Evolutionary conservation across 2,888 invertebrate genomes (phyloP).

Genomic region (Limnephilus rhombicus): DNA sequence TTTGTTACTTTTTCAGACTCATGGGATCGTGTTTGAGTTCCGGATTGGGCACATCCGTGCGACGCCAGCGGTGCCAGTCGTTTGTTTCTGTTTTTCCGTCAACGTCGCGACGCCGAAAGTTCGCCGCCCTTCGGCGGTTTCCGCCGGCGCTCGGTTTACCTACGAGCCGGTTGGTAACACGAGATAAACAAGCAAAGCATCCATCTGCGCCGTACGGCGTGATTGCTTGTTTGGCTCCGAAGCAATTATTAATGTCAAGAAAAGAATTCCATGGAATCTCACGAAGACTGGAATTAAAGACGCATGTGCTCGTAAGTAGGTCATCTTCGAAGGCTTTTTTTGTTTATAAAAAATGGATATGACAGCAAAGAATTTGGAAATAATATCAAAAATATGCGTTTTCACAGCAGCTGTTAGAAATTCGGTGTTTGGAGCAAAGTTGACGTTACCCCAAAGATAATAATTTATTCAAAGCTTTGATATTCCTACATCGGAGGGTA

Average conservation of each 20-base stretch:
- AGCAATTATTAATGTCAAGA: conserved; percentile 11
- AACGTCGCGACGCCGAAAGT: conserved; percentile 13
- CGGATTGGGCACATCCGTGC: conserved; percentile 3
- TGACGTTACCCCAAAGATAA: no score
- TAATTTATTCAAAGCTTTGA: no score
- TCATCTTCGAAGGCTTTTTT: background rate
- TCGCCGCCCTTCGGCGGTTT: background rate
- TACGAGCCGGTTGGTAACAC: background rate
- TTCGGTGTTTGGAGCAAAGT: no score
- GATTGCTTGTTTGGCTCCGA: background rate
- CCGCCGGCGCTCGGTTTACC: background rate
- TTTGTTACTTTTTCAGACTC: background rate
- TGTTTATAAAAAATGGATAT: background rate
- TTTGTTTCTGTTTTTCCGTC: conserved; percentile 7
- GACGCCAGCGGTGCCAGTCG: conserved; percentile 27
- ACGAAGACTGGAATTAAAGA: background rate
- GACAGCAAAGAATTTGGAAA: background rate
- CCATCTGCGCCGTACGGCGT: background rate
- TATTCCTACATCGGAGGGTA: no score
- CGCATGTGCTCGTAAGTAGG: background rate
- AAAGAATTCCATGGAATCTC: background rate
- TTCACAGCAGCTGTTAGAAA: no score
- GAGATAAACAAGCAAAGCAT: conserved; percentile 14
- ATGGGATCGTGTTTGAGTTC: background rate
- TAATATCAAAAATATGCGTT: background rate